phyloP scores from a whole-genome alignment of 2,797 vertebrate species.

The Brachymystax lenok region DNA sequence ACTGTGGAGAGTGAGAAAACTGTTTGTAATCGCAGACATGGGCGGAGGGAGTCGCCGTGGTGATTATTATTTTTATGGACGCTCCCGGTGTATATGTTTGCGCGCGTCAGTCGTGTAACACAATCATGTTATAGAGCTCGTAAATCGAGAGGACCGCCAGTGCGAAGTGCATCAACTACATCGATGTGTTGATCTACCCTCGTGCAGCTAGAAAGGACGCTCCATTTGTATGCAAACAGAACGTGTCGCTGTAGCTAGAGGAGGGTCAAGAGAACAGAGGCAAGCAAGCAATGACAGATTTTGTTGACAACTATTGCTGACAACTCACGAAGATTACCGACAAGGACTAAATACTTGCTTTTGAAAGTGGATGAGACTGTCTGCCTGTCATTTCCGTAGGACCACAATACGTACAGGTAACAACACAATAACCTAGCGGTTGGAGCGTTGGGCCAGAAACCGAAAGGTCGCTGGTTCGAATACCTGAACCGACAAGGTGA shows the following conservation, averaged over 20 bases:
- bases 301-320: neutral
- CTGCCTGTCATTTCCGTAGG: neutral
- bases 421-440: neutral
- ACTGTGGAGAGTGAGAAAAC: slow-evolving; percentile 10
- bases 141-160: slow-evolving; percentile 35
- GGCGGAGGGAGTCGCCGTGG: slow-evolving; percentile 37
- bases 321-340: neutral
- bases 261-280: neutral
- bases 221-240: slow-evolving; percentile 34
- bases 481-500: too few species aligned
- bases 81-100: slow-evolving; percentile 42
- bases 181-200: slow-evolving; percentile 19
- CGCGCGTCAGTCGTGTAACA: slow-evolving; percentile 53
- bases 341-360: neutral
- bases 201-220: slow-evolving; percentile 14
- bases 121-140: slow-evolving; percentile 45
- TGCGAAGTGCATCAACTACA: slow-evolving; percentile 19
- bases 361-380: slow-evolving; percentile 3
- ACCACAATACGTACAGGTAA: neutral
- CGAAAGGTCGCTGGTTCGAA: too few species aligned
- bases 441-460: too few species aligned
- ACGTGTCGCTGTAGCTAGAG: neutral
- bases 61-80: slow-evolving; percentile 39
- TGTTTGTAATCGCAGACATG: slow-evolving; percentile 35
- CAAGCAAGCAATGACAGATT: neutral